phyloP scores from a whole-genome alignment of 2,888 invertebrate genomes.

The Drosophila pullipes region DNA sequence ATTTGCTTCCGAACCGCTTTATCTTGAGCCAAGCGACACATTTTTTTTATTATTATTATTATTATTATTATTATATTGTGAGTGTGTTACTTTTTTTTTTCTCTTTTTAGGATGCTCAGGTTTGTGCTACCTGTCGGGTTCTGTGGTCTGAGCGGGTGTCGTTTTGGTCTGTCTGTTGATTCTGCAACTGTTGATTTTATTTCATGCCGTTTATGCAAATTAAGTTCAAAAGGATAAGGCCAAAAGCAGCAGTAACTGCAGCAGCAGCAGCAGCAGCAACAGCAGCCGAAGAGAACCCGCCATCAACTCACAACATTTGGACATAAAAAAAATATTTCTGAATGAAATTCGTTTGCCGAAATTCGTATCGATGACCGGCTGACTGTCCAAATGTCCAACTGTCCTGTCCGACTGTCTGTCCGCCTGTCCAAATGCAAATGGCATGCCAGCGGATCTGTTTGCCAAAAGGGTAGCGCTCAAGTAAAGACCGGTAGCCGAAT shows the following conservation, averaged over 20 bases:
- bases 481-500: slow-evolving; percentile 77
- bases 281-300: slow-evolving; percentile 36
- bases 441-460: slow-evolving; percentile 42
- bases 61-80: slow-evolving; percentile 17
- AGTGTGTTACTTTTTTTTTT: slow-evolving; percentile 19
- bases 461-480: slow-evolving; percentile 53
- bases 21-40: slow-evolving; percentile 68
- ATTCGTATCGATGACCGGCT: slow-evolving; percentile 69
- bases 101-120: slow-evolving; percentile 43
- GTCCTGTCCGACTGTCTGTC: slow-evolving; percentile 31
- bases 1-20: slow-evolving; percentile 59
- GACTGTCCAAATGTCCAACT: slow-evolving; percentile 20
- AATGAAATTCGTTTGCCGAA: slow-evolving; percentile 75
- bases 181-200: slow-evolving; percentile 76
- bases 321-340: slow-evolving; percentile 79
- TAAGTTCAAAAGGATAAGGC: slow-evolving; percentile 74
- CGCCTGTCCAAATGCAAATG: slow-evolving; percentile 73
- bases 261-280: slow-evolving; percentile 49
- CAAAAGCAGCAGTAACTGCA: slow-evolving; percentile 43
- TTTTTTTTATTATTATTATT: slow-evolving; percentile 48
- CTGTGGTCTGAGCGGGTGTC: slow-evolving; percentile 32
- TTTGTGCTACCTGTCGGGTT: slow-evolving; percentile 68
- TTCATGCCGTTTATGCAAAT: slow-evolving; percentile 81
- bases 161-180: slow-evolving; percentile 61
- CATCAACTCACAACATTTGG: slow-evolving; percentile 70